Conservation (phyloP, 2,113 vertebrate genomes). For the Leucopsar rothschildi region DNA sequence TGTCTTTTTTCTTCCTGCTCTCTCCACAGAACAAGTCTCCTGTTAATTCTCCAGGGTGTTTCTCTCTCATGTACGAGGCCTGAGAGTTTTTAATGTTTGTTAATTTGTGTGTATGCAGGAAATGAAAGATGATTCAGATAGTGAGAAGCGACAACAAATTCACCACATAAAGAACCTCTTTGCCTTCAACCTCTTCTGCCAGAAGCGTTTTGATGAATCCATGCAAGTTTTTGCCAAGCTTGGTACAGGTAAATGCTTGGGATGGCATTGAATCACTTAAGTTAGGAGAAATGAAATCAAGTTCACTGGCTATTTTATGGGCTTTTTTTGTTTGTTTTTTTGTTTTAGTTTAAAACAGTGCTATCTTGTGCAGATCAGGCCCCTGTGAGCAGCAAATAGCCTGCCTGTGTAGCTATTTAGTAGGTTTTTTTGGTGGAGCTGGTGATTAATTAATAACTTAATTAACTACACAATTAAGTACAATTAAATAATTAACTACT, state of each 20-base stretch:
- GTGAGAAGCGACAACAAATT: slow-evolving; percentile 94
- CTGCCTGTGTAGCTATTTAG: not conserved
- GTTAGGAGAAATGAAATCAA: not conserved
- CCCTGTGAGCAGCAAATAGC: not conserved
- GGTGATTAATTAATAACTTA: not conserved
- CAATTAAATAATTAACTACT: not conserved
- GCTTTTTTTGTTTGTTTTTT: not conserved
- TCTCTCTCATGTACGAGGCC: not conserved
- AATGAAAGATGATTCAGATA: slow-evolving; percentile 97
- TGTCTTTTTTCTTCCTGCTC: not conserved
- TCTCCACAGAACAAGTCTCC: not conserved
- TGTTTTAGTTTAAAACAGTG: not conserved
- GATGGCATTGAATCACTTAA: not conserved
- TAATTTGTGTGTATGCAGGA: slow-evolving; percentile 72
- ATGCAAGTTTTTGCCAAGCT: slow-evolving; percentile 99
- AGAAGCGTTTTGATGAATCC: slow-evolving; percentile 97
- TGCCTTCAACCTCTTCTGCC: slow-evolving; percentile 97
- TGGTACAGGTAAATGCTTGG: slow-evolving; percentile 85
- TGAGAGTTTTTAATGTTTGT: not conserved
- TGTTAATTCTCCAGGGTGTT: not conserved
- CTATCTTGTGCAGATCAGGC: not conserved
- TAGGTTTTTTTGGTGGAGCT: not conserved
- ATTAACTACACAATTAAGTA: not conserved
- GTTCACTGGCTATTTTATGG: not conserved
- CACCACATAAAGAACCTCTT: slow-evolving; percentile 98